phyloP scores from a whole-genome alignment of 37 sponge, comb jelly and placozoan species.

The Oscarella lobularis region DNA sequence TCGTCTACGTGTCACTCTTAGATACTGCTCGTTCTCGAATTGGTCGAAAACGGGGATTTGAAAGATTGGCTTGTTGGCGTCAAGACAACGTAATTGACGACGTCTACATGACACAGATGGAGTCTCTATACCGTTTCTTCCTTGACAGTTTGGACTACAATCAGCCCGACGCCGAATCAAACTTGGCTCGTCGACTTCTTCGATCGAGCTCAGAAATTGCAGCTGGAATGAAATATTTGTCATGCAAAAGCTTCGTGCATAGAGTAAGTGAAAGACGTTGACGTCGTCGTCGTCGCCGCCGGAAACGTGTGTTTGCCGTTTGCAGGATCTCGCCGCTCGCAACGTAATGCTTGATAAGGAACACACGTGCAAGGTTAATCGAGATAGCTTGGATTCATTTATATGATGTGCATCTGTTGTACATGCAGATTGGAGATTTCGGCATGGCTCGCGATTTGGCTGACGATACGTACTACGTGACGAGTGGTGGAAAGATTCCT shows the following conservation, averaged over 20 bases:
- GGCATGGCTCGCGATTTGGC: neutral
- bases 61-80: neutral
- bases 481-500: neutral
- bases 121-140: too few species aligned
- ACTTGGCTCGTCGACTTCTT: too few species aligned
- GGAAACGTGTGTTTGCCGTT: neutral
- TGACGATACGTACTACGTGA: neutral
- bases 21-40: slow-evolving; percentile 2
- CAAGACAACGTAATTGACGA: neutral
- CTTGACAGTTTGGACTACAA: too few species aligned
- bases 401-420: too few species aligned
- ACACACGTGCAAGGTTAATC: neutral
- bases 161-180: too few species aligned
- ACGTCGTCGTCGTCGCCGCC: neutral
- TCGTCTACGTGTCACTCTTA: neutral
- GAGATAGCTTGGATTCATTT: too few species aligned
- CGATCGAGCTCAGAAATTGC: slow-evolving; percentile 1
- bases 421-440: slow-evolving; percentile 5
- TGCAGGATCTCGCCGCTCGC: neutral
- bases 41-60: neutral
- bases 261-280: neutral
- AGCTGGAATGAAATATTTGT: neutral
- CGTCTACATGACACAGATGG: too few species aligned
- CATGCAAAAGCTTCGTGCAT: neutral
- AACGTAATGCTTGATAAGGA: neutral